Base-by-base conservation (phyloP, 2,113 vertebrate genomes). In the Onychostruthus taczanowskii region DNA sequence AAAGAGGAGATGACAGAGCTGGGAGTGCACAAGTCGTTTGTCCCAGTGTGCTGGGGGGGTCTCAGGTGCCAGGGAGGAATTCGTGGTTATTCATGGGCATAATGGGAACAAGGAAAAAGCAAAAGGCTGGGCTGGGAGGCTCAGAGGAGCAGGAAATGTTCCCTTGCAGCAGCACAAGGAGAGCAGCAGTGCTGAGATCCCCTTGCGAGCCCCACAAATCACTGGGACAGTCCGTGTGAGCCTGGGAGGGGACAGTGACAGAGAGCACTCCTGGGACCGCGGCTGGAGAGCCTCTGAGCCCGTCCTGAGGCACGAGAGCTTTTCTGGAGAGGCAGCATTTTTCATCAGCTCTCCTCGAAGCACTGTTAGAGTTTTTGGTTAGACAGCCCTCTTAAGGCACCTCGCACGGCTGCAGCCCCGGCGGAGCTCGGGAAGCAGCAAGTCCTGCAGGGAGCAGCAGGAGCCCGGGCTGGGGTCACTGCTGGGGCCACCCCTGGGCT, bases 321-420 rank as follows among this genome's bases (percentile, higher is more conserved):
- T 69, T 63, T 15, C 90, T 13, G 46, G 41, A 52, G 88, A 73
- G 63, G 49, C 6, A 83, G 24, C 28, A 2, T 49, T 66, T 79
- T 23, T 66, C 76, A 88, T 23, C 11, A 16, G 67, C 83, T 66
- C 37, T 43, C 0, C 75, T 13, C 2, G 33, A 17, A 39, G 41
- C 0, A 27, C 46, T 3, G 31, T 21, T 0, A 41, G 22, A 91
- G 94, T 3, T 90, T 82, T 87, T 95, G 90, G 43, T 97, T 93
- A 96, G 94, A 96, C 94, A 95, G 94, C 93, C 93, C 94, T 95
- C 93, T 96, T 69, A 88, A 94, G 94, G 96, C 93, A 18, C 15
- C 81, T 67, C 24, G 59, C 78, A 50, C 70, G 7, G 67, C 20
- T 94, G 30, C 64, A 41, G 64, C 68, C 2, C 23, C 41, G 37